A percentile compares a stretch with the other conserved stretches of the same genome.
Conservation (phyloP, 30 jellyfish, hydroid and myxozoan genomes). For the Cassiopea andromeda region DNA sequence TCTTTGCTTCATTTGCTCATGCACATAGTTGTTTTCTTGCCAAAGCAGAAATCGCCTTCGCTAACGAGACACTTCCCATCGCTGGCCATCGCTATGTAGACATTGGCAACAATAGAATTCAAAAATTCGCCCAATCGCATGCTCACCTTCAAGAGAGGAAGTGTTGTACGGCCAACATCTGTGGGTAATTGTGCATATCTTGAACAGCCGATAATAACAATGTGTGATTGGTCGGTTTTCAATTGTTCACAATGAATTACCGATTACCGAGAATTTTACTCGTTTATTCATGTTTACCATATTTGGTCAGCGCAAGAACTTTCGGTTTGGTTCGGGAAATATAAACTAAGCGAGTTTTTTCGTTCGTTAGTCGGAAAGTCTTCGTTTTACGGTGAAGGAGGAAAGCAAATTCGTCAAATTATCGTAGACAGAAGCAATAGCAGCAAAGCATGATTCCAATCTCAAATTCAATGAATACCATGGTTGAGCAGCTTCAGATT, state of each 20-base stretch:
- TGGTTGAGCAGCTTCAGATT: constrained; percentile 85
- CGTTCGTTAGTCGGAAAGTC: constrained; percentile 70
- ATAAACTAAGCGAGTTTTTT: constrained; percentile 72
- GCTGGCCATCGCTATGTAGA: constrained; percentile 12
- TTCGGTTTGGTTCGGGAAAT: constrained; percentile 76
- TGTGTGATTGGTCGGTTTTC: constrained; percentile 65
- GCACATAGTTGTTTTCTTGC: constrained; percentile 8
- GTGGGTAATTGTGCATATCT: constrained; percentile 46
- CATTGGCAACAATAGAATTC: constrained; percentile 26
- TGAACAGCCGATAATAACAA: constrained; percentile 24
- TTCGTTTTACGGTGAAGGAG: constrained; percentile 70
- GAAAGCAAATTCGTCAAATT: constrained; percentile 51
- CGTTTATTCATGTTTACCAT: constrained; percentile 62
- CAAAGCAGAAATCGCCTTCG: constrained; percentile 3
- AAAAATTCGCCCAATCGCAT: constrained; percentile 35
- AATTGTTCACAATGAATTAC: constrained; percentile 46
- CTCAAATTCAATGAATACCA: constrained; percentile 63
- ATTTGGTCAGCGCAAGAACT: constrained; percentile 65
- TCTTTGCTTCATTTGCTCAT: not conserved
- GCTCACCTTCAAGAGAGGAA: constrained; percentile 29
- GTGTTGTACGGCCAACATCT: constrained; percentile 68
- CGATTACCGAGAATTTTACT: constrained; percentile 73
- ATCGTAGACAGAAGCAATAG: constrained; percentile 21
- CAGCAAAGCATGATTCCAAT: constrained; percentile 83
- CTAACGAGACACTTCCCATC: not conserved